These are phyloP conservation scores for Monochamus saltuarius DNA, from an alignment of 1,140 invertebrate species.

Conservation along the genomic window DNA sequence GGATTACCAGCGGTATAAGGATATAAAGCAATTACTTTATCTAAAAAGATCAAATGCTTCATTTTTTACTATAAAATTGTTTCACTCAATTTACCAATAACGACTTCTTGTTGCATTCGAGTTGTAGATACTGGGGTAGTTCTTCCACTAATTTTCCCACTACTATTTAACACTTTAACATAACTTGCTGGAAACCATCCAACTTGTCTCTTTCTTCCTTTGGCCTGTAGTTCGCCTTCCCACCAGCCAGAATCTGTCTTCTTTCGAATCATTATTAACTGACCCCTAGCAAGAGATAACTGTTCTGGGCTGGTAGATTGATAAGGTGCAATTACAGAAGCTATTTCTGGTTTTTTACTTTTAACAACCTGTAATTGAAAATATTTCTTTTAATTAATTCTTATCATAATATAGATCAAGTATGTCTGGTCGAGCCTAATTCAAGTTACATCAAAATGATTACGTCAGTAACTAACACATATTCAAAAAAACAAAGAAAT, in stretches of 20 bases:
- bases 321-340: conserved; percentile 85
- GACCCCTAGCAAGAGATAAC: conserved; percentile 85
- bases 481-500: too few relatives aligned
- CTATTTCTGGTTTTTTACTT: conserved; percentile 81
- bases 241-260: conserved; percentile 98
- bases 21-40: conserved; percentile 89
- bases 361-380: conserved; percentile 35
- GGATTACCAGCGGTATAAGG: conserved; percentile 90
- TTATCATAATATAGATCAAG: neutral
- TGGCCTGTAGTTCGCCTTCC: conserved; percentile 97
- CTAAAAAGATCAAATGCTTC: conserved; percentile 57
- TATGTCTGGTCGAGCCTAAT: too few relatives aligned
- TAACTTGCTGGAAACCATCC: conserved; percentile 98
- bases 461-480: too few relatives aligned
- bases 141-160: conserved; percentile 66
- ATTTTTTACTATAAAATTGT: neutral
- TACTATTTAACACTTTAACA: conserved; percentile 78
- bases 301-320: conserved; percentile 88
- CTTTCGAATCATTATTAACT: conserved; percentile 93
- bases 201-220: conserved; percentile 91
- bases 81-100: conserved; percentile 50
- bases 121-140: conserved; percentile 68
- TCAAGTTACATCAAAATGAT: too few relatives aligned
- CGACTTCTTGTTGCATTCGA: conserved; percentile 61
- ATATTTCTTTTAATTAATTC: neutral